Percentiles rank a stretch among this genome's conserved stretches.
phyloP scores from a whole-genome alignment of 2,113 vertebrate species.

The Raja brachyura region DNA sequence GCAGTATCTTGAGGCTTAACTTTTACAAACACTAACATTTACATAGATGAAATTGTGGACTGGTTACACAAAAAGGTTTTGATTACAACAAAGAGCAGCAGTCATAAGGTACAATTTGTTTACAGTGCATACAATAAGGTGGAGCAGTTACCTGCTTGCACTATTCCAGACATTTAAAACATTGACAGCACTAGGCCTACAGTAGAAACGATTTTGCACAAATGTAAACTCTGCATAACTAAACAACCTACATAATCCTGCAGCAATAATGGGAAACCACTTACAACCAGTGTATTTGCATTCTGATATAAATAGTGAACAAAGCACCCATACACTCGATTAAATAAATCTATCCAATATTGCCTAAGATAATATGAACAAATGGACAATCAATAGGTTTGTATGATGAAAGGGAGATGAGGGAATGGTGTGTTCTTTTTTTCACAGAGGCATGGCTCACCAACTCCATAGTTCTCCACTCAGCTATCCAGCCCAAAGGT shows the following conservation, averaged over 20 bases:
- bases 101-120: neutral
- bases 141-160: neutral
- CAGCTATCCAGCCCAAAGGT: too few species aligned
- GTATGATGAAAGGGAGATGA: neutral
- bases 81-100: neutral
- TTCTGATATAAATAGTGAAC: neutral
- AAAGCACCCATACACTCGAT: neutral
- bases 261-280: neutral
- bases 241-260: neutral
- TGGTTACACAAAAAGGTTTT: neutral
- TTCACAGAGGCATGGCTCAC: too few species aligned
- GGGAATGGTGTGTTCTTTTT: too few species aligned
- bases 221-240: neutral
- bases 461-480: too few species aligned
- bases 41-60: neutral
- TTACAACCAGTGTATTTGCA: neutral
- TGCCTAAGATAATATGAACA: neutral
- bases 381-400: neutral
- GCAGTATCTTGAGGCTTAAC: neutral
- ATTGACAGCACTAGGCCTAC: neutral
- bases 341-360: constrained; percentile 2
- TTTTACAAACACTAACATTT: neutral
- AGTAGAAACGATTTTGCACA: neutral
- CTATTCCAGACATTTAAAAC: neutral
- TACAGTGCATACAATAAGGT: neutral